Evolutionary conservation across 1,140 invertebrate genomes (phyloP), one percentile per base, ranked within the genome.

Genomic region (Carcinoscorpius rotundicauda): DNA sequence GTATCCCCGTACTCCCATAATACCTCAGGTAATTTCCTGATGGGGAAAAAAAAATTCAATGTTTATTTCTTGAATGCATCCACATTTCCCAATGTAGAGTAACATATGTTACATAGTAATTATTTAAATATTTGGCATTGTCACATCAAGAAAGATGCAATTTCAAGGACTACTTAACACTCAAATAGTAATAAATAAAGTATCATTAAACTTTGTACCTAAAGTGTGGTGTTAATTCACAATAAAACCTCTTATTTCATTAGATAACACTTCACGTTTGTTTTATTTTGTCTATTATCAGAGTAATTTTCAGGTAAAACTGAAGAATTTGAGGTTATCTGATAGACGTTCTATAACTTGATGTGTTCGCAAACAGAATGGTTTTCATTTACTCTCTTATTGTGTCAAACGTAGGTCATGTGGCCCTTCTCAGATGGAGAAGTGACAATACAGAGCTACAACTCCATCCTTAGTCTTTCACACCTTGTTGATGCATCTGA

Each of bases 1-100:
- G 68, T 79, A 76, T 66, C 78, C 78, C 4, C 80, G 79, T 52
- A 81, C 82, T 64, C 77, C 76, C 53, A 77, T 85, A 5, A 60
- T 83, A 5, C 80, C 79, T 64, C 76, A 79, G 68, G 78, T 70
- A 61, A 64, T 55, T 55, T 55, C 53, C n/a, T 55, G n/a, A 3
- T 9, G 6, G 6, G 8, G 58, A 6, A n/a, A n/a, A 48, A 9
- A 60, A 48, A 29, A 6, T 6, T 48, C 6, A n/a, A 3, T 9
- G 1, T 60, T 48, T 60, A 9, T 3, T 10, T 9, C 9, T 6
- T 9, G 49, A 5, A 58, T 56, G 48, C 51, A 61, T 51, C 6
- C 9, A 55, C 53, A 29, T 51, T 58, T 50, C 61, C 29, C 50
- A 61, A 64, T 57, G 66, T 61, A 58, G 61, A 58, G 49, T 48